Percentiles rank a stretch among this genome's conserved stretches.
These are phyloP conservation scores for Verasper variegatus DNA, from an alignment of 2,113 vertebrate species.

Conservation along the genomic window DNA sequence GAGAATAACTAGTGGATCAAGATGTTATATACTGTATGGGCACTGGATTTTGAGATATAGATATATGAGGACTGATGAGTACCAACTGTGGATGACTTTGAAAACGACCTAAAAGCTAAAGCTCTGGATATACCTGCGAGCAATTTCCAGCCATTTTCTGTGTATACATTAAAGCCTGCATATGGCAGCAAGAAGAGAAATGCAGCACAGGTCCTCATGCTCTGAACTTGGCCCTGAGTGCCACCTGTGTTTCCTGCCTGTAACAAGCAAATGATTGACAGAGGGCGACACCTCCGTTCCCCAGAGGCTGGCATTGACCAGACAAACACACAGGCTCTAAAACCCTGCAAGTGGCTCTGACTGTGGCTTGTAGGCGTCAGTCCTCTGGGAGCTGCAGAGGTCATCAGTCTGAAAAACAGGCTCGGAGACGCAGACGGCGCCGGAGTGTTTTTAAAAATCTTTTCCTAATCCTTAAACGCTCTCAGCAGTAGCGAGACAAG, in stretches of 20 bases:
- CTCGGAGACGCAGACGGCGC: conserved; percentile 18
- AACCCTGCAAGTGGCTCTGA: conserved; percentile 67
- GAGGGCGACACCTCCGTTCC: conserved; percentile 60
- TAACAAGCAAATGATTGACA: conserved; percentile 63
- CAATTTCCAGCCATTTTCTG: conserved; percentile 11
- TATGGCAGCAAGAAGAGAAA: background rate
- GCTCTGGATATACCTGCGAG: conserved; percentile 5
- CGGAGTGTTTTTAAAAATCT: conserved; percentile 31
- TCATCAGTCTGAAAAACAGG: conserved; percentile 42
- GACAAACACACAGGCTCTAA: conserved; percentile 65
- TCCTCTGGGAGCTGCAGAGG: conserved; percentile 57
- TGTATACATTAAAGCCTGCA: background rate
- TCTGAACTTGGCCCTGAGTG: conserved; percentile 31
- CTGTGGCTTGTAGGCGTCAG: conserved; percentile 37
- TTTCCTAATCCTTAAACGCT: conserved; percentile 41
- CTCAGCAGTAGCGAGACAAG: background rate
- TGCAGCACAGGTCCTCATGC: conserved; percentile 7
- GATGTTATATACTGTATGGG: background rate
- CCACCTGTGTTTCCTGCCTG: conserved; percentile 25
- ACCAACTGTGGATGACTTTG: conserved; percentile 11
- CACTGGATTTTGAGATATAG: background rate
- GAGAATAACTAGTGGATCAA: background rate
- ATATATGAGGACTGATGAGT: background rate
- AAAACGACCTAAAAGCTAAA: background rate
- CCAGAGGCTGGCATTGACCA: conserved; percentile 57